Percentiles rank a stretch among this genome's conserved stretches.
Conservation (phyloP, 1,140 invertebrate species). For the Drosophila sechellia region DNA sequence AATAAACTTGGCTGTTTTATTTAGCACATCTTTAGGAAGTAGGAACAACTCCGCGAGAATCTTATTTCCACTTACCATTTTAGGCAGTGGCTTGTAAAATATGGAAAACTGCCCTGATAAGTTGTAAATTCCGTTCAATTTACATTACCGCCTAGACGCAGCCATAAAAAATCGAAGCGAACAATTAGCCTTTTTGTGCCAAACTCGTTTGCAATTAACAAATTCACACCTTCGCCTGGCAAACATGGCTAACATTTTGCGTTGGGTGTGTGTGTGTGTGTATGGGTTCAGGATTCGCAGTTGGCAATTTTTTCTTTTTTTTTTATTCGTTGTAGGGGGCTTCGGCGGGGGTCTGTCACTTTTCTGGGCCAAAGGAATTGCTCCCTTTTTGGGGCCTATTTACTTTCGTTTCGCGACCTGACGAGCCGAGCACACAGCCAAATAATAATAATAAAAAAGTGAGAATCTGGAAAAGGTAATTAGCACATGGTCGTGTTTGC, state of each 20-base stretch:
- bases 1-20: neutral
- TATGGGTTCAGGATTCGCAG: neutral
- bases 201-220: constrained; percentile 41
- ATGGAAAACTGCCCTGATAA: constrained; percentile 2
- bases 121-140: constrained; percentile 5
- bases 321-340: neutral
- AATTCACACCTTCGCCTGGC: constrained; percentile 31
- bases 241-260: constrained; percentile 28
- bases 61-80: neutral
- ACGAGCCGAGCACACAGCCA: constrained; percentile 20
- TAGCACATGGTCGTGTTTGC: constrained; percentile 68
- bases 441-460: constrained; percentile 56
- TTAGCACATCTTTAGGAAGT: neutral
- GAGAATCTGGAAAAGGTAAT: constrained; percentile 78
- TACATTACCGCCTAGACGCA: constrained; percentile 4
- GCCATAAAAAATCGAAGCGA: constrained; percentile 1
- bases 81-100: neutral
- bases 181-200: constrained; percentile 27
- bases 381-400: constrained; percentile 10
- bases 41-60: neutral
- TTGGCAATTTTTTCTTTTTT: neutral
- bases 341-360: neutral
- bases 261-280: constrained; percentile 21
- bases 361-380: constrained; percentile 4
- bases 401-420: constrained; percentile 22